Conservation (phyloP, 2,888 invertebrate species). For the Mesodorylaimus sp. region DNA sequence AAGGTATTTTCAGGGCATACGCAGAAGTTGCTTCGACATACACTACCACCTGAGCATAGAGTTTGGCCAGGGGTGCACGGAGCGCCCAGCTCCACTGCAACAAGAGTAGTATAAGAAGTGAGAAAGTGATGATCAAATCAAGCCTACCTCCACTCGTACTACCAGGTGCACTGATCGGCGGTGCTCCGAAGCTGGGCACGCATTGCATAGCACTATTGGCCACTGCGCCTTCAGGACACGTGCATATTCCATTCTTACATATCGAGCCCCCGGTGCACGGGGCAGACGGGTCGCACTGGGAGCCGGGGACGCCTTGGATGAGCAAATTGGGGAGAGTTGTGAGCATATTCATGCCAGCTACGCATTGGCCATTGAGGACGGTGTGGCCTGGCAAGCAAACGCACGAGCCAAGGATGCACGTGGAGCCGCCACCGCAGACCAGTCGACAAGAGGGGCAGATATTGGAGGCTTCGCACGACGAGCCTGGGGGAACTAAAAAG, state of each 20-base stretch:
- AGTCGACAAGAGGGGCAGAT: not conserved
- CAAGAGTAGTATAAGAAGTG: conserved; percentile 9
- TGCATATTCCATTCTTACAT: conserved; percentile 2
- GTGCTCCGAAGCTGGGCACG: too few species aligned
- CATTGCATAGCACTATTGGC: not conserved
- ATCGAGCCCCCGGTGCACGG: conserved; percentile 3
- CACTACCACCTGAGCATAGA: conserved; percentile 2
- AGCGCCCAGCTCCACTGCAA: conserved; percentile 7
- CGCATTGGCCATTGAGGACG: conserved; percentile 8
- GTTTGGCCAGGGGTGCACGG: conserved; percentile 1
- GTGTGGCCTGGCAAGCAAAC: conserved; percentile 16
- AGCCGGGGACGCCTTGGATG: too few species aligned
- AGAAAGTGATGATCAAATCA: too few species aligned
- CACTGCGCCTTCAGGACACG: not conserved
- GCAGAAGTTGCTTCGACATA: conserved; percentile 2
- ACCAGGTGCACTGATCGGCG: too few species aligned
- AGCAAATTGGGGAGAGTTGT: too few species aligned
- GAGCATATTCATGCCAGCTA: too few species aligned
- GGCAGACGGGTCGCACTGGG: too few species aligned
- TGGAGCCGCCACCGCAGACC: conserved; percentile 17
- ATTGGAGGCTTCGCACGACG: conserved; percentile 6
- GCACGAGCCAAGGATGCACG: conserved; percentile 18
- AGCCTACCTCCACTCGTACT: too few species aligned
- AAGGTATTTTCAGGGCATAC: conserved; percentile 1
- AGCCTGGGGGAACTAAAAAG: conserved; percentile 13